Base-by-base conservation (phyloP, 2,797 vertebrate species). In the Todus mexicanus region DNA sequence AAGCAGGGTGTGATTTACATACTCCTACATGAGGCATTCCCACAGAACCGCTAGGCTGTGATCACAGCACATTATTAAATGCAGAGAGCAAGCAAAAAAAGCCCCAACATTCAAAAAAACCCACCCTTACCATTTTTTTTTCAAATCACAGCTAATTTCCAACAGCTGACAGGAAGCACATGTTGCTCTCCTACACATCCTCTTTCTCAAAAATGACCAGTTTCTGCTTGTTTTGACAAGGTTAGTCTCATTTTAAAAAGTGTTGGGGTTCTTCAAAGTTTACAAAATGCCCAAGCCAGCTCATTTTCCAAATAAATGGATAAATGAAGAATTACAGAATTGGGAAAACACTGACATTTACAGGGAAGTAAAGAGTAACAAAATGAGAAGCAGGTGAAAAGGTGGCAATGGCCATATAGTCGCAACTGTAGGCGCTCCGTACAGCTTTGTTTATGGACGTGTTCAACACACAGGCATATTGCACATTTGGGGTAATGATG, bases 101-200 rank as follows among this genome's bases (percentile, higher is more conserved):
- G 15, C 47, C 25, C 48, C 48, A 43, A 59, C n/a, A 29, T 69
- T 87, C 31, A 1, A 10, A 65, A 74, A 74, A 86, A 37, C 31
- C 2, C 21, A 10, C 50, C 2, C 21, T 69, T 75, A 15, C 15
- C 5, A 4, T 70, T 75, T 91, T 70, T 75, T 91, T 88, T 90
- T 88, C 73, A 87, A 86, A 91, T 88, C 90, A 84, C 90, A 94
- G 77, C 48, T 90, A 79, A 94, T 93, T 94, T 91, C 71, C 77
- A 91, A n/a, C 64, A 93, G 47, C 88, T 88, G 86, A 94, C 64
- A 82, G 76, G 89, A 94, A 87, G 43, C 19, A 59, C 57, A 40
- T 89, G 92, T 82, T 90, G 51, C 42, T 93, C 71, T 81, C 73
- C 59, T 79, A 65, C 74, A 87, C n/a, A 65, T 82, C 23, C 29